Conservation (phyloP, 2,113 vertebrate genomes). For the Mugil cephalus region DNA sequence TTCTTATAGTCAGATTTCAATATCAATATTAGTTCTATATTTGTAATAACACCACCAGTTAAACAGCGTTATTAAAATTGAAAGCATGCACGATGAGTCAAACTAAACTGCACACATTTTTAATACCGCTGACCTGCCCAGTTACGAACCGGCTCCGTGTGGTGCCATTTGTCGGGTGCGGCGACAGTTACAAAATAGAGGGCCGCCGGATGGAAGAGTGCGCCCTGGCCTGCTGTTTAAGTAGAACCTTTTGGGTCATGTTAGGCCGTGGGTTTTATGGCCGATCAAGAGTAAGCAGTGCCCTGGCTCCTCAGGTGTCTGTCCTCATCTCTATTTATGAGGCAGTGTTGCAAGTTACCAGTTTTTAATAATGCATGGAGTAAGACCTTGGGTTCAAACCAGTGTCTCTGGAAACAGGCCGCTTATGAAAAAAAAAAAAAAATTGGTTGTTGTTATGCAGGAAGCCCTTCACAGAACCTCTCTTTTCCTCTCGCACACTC, state of each 20-base stretch:
- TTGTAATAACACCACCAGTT: conserved; percentile 38
- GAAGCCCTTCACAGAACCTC: conserved; percentile 43
- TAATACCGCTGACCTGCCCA: conserved; percentile 19
- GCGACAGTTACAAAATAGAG: conserved; percentile 26
- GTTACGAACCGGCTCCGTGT: conserved; percentile 12
- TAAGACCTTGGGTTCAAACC: conserved; percentile 80
- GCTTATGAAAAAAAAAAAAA: conserved; percentile 57
- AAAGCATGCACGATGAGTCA: neutral
- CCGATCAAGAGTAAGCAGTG: conserved; percentile 73
- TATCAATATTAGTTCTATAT: conserved; percentile 23
- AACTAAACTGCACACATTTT: conserved; percentile 27
- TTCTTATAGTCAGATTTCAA: neutral
- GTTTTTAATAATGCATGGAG: conserved; percentile 83
- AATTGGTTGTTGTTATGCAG: conserved; percentile 75
- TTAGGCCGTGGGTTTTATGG: conserved; percentile 67
- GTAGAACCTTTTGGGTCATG: conserved; percentile 69
- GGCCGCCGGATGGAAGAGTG: conserved; percentile 15
- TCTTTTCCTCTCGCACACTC: conserved; percentile 48
- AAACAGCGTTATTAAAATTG: conserved; percentile 23
- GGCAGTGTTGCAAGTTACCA: conserved; percentile 77
- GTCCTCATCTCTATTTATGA: conserved; percentile 83
- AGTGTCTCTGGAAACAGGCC: conserved; percentile 72
- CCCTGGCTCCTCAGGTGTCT: conserved; percentile 70
- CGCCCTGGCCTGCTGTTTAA: conserved; percentile 7
- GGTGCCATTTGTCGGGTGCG: conserved; percentile 25